Evolutionary conservation across 2,113 vertebrate genomes (phyloP).

Genomic region (Alethe diademata): DNA sequence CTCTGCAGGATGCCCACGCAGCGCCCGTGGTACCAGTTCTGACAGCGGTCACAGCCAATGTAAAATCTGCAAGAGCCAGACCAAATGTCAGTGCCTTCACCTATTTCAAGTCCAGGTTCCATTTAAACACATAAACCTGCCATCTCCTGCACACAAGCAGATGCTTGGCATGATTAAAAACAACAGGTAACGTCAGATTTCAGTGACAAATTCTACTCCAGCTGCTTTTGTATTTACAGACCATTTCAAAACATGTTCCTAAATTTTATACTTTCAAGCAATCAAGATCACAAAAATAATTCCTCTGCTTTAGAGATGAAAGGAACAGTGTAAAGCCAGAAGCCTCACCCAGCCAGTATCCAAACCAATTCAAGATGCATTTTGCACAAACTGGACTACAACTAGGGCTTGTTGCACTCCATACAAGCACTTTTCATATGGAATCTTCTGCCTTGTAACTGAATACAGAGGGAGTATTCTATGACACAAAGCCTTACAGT

Average conservation of each 20-base stretch:
- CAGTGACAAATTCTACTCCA: not conserved
- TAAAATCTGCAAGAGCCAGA: conserved; percentile 86
- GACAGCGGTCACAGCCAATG: conserved; percentile 97
- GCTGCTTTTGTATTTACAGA: conserved; percentile 23
- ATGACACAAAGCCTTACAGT: conserved; percentile 5
- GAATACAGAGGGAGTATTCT: not conserved
- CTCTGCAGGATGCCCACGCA: conserved; percentile 98
- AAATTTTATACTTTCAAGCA: conserved; percentile 18
- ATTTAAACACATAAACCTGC: not conserved
- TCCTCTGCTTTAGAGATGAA: conserved; percentile 52
- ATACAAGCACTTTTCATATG: not conserved
- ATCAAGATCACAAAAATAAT: conserved; percentile 3
- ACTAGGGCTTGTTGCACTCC: conserved; percentile 5
- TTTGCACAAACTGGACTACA: conserved; percentile 38
- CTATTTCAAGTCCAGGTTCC: not conserved
- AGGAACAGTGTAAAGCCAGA: conserved; percentile 48
- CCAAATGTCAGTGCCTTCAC: conserved; percentile 18
- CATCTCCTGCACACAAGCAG: conserved; percentile 41
- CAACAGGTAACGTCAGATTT: not conserved
- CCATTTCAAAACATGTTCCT: not conserved
- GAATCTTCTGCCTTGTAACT: conserved; percentile 31
- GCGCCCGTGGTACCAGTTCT: conserved; percentile 99
- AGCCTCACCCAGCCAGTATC: conserved; percentile 40
- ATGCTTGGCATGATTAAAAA: not conserved
- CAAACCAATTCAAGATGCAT: not conserved